phyloP scores from a whole-genome alignment of 2,888 invertebrate species.

The Philereme transversata region DNA sequence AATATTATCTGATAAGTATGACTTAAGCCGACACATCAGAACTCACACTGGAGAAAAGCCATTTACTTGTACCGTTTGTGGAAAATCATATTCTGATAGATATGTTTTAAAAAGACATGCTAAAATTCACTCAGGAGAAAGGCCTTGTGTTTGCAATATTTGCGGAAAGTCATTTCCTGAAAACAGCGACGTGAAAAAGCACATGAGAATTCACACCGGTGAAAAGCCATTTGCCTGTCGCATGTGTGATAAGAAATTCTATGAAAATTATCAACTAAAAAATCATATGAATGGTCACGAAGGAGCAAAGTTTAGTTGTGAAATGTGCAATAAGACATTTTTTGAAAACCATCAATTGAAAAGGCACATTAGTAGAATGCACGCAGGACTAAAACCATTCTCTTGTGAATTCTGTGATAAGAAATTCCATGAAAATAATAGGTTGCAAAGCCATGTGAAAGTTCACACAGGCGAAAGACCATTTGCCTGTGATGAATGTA shows the following conservation, averaged over 20 bases:
- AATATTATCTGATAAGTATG: constrained; percentile 4
- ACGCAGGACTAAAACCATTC: constrained; percentile 11
- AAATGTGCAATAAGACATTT: constrained; percentile 15
- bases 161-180: constrained; percentile 12
- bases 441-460: constrained; percentile 14
- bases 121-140: constrained; percentile 14
- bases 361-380: constrained; percentile 16
- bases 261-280: constrained; percentile 21
- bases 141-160: constrained; percentile 1
- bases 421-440: constrained; percentile 19
- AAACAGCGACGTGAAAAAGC: constrained; percentile 10
- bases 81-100: constrained; percentile 9
- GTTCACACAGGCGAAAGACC: constrained; percentile 24
- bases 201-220: constrained; percentile 15
- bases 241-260: constrained; percentile 22
- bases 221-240: constrained; percentile 19
- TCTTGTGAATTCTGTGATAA: constrained; percentile 20
- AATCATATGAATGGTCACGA: constrained; percentile 21
- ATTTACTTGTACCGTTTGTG: constrained; percentile 9
- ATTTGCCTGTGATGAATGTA: constrained; percentile 18
- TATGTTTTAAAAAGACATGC: constrained; percentile 15
- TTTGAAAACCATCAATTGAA: constrained; percentile 11
- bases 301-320: constrained; percentile 11
- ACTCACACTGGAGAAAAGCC: constrained; percentile 7
- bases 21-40: background rate